A percentile compares a stretch with the other conserved stretches of the same genome.
Evolutionary conservation across 2,888 invertebrate genomes (phyloP).

Genomic region (Lycia hirtaria): DNA sequence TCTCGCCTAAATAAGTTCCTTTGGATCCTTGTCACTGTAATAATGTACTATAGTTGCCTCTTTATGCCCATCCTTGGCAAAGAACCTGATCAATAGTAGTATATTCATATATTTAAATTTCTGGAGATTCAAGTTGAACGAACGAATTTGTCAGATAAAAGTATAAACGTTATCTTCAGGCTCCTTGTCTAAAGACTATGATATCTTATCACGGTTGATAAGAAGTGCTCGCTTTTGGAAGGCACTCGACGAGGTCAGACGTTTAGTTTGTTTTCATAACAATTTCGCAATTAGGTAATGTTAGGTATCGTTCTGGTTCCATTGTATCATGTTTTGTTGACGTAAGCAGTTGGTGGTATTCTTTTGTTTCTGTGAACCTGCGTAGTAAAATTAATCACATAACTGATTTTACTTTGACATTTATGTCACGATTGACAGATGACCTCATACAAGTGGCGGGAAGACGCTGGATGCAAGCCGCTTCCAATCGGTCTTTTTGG

Average conservation of each 20-base stretch:
- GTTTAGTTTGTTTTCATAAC: slow-evolving; percentile 50
- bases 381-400: too few relatives aligned
- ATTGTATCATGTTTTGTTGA: slow-evolving; percentile 24
- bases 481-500: too few relatives aligned
- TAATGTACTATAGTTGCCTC: too few relatives aligned
- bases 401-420: too few relatives aligned
- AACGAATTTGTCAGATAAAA: slow-evolving; percentile 67
- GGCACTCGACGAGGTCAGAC: slow-evolving; percentile 55
- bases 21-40: too few relatives aligned
- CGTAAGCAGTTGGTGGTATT: slow-evolving; percentile 15
- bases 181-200: slow-evolving; percentile 65
- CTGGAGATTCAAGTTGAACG: slow-evolving; percentile 70
- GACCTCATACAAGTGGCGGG: too few relatives aligned
- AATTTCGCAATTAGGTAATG: slow-evolving; percentile 38
- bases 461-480: too few relatives aligned
- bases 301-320: background rate
- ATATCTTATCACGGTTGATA: slow-evolving; percentile 66
- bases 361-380: background rate
- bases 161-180: slow-evolving; percentile 58
- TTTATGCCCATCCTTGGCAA: slow-evolving; percentile 18
- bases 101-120: slow-evolving; percentile 60
- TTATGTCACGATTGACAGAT: too few relatives aligned
- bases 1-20: too few relatives aligned
- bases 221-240: slow-evolving; percentile 53
- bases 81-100: slow-evolving; percentile 19